These are phyloP conservation scores for Lycopodina hypogea DNA, from an alignment of 37 sponge, comb jelly and placozoan species.

Conservation along the genomic window DNA sequence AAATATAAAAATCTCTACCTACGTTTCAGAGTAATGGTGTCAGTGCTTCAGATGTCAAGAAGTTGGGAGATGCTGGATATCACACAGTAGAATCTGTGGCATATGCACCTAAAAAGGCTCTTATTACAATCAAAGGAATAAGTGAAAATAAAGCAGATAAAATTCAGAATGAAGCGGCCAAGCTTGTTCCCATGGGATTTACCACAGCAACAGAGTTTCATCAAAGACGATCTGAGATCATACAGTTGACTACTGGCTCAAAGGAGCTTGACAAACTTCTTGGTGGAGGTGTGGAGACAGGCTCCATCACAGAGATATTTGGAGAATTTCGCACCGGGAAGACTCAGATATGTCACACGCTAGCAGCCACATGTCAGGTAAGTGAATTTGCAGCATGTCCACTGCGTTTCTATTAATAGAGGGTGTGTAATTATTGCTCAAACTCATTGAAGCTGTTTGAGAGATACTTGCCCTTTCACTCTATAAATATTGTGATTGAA, in stretches of 20 bases:
- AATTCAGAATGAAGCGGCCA: slow-evolving; percentile 88
- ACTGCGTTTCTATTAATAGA: too few relatives aligned
- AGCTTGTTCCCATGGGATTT: slow-evolving; percentile 98
- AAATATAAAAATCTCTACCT: neutral
- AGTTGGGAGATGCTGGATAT: slow-evolving; percentile 93
- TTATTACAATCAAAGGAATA: slow-evolving; percentile 92
- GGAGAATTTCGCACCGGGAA: slow-evolving; percentile 99
- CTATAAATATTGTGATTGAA: too few relatives aligned
- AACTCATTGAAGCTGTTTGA: too few relatives aligned
- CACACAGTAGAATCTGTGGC: slow-evolving; percentile 97
- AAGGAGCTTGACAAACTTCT: slow-evolving; percentile 97
- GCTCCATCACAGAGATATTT: slow-evolving; percentile 98
- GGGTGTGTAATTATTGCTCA: too few relatives aligned
- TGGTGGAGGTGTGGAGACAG: slow-evolving; percentile 96
- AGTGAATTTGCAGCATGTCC: neutral
- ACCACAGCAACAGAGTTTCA: slow-evolving; percentile 99
- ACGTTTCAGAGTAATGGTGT: slow-evolving; percentile 69
- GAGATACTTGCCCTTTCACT: too few relatives aligned
- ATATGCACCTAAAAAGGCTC: slow-evolving; percentile 97
- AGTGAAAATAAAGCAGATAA: slow-evolving; percentile 99
- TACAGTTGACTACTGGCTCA: slow-evolving; percentile 94
- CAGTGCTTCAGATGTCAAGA: slow-evolving; percentile 95
- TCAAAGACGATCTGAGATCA: slow-evolving; percentile 91
- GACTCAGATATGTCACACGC: slow-evolving; percentile 98
- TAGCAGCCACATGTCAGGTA: slow-evolving; percentile 98